phyloP scores from a whole-genome alignment of 2,113 vertebrate genomes.

The Puffinus mauretanicus region DNA sequence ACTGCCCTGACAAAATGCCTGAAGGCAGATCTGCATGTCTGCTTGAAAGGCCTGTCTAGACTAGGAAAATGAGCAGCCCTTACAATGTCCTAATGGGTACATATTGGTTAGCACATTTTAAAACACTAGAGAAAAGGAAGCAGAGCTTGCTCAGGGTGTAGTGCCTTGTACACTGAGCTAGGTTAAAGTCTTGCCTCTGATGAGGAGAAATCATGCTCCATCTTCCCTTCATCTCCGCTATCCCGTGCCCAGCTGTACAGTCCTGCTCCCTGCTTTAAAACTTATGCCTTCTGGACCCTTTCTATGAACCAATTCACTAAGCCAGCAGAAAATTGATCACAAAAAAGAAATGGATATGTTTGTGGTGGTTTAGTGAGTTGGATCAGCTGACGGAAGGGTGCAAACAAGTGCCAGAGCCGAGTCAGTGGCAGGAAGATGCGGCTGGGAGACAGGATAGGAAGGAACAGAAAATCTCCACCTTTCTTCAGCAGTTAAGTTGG shows the following conservation, averaged over 20 bases:
- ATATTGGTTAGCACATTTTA: slow-evolving; percentile 20
- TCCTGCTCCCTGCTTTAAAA: background rate
- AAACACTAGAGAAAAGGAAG: background rate
- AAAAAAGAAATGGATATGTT: background rate
- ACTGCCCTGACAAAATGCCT: slow-evolving; percentile 28
- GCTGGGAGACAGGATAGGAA: background rate
- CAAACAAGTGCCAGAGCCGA: background rate
- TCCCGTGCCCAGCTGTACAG: background rate
- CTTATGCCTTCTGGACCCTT: background rate
- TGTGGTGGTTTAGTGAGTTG: background rate
- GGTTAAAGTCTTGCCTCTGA: background rate
- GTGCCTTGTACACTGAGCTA: background rate
- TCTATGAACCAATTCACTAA: background rate
- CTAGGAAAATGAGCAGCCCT: slow-evolving; percentile 42
- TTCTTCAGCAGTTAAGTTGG: background rate
- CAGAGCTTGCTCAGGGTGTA: background rate
- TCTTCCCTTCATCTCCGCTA: background rate
- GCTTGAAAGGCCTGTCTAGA: slow-evolving; percentile 54
- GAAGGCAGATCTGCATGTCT: slow-evolving; percentile 33
- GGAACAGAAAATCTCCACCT: background rate
- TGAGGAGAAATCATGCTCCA: background rate
- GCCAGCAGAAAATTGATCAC: background rate
- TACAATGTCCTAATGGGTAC: slow-evolving; percentile 22
- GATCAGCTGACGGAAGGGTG: background rate
- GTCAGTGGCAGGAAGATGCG: background rate